Percentiles rank a stretch among this genome's conserved stretches.
phyloP scores from a whole-genome alignment of 2,797 vertebrate species.

The Pangasius larnaudii region DNA sequence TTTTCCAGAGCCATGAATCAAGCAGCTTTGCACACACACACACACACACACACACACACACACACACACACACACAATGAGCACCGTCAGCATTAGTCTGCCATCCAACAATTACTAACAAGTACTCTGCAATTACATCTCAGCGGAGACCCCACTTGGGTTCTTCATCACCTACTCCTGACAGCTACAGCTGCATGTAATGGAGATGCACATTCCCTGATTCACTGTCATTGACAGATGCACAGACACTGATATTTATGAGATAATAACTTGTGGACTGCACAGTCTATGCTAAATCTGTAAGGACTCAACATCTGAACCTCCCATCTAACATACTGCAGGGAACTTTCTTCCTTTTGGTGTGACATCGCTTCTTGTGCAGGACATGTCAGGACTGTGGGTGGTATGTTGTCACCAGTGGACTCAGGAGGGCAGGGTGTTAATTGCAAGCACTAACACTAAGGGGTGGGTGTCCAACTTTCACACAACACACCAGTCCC shows the following conservation, averaged over 20 bases:
- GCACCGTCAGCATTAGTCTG: constrained; percentile 43
- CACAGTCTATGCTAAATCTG: constrained; percentile 5
- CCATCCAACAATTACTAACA: constrained; percentile 50
- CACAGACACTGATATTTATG: constrained; percentile 35
- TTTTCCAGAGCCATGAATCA: constrained; percentile 34
- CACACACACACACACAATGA: constrained; percentile 27
- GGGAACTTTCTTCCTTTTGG: constrained; percentile 40
- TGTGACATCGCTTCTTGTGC: constrained; percentile 34
- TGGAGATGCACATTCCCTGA: constrained; percentile 44
- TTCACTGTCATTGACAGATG: constrained; percentile 43
- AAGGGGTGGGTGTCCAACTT: constrained; percentile 44
- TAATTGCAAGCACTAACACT: constrained; percentile 62
- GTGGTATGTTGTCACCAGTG: constrained; percentile 45
- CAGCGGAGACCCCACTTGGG: constrained; percentile 49
- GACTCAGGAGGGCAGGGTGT: constrained; percentile 58
- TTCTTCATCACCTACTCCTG: constrained; percentile 51
- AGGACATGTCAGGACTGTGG: constrained; percentile 43
- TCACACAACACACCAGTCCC: constrained; percentile 55
- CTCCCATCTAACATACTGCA: constrained; percentile 35
- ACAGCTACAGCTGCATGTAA: constrained; percentile 51
- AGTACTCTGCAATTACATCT: constrained; percentile 58
- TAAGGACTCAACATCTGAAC: constrained; percentile 11
- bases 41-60: constrained; percentile 32
- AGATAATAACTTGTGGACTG: constrained; percentile 31
- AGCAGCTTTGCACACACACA: constrained; percentile 28